Evolutionary conservation across 1,140 invertebrate species (phyloP), one percentile per base, ranked within the genome.

Genomic region (Drosophila mauritiana): DNA sequence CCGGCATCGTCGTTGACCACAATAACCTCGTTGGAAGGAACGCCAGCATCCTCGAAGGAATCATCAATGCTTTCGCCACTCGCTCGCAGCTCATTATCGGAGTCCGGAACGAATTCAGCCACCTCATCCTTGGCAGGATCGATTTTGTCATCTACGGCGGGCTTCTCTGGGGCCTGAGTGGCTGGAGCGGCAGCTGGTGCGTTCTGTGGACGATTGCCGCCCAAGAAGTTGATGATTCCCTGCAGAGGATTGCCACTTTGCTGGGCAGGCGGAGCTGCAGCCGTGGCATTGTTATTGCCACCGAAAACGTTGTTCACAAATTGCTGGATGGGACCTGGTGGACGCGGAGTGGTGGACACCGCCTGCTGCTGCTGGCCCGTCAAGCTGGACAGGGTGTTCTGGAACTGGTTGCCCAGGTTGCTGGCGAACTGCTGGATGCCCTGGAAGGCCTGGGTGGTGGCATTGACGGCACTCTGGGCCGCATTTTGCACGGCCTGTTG

Each of bases 401-500:
- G 90, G 70, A 91, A 91, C 39, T 90, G 86, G 6, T 67, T 91
- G 49, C 90, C 90, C 73, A 91, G 20, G 46, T 89, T 91, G 64
- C 65, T 83, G 68, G 90, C 90, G 6, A 91, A 89, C 58, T 91
- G 90, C 40, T 90, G 86, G 2, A 91, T 77, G 12, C 90, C 90
- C 74, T 91, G 90, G 76, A 91, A 90, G 8, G 90, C 90, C 53
- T 91, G 86, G 0, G 86, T 80, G 25, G 90, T 91, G 15, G 78
- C 56, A 13, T 91, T 91, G 4, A 90, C 90, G 40, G 90, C 90
- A 12, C 57, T 73, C 12, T 91, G 90, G 6, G 81, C 89, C 0
- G 88, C 90, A 55, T 90, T 91, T 36, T 91, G 90, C 4, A 90
- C 90, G 0, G 65, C 84, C 31, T 77, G 80, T 6, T 88, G 85